Evolutionary conservation across 2,888 invertebrate species (phyloP).

Genomic region (Xestia ashworthii): DNA sequence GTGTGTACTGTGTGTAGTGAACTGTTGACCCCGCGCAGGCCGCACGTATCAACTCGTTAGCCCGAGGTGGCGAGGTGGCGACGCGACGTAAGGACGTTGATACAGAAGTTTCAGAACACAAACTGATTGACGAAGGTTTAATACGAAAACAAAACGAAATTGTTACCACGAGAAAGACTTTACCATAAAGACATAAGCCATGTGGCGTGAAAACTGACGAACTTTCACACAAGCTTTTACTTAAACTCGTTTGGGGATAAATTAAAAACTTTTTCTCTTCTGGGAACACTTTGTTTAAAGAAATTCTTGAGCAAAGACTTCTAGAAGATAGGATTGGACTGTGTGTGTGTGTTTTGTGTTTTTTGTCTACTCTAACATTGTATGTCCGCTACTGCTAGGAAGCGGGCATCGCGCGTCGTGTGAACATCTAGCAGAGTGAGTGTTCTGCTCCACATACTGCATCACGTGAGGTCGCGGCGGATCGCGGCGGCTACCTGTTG

Average conservation of each 20-base stretch:
- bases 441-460: background rate
- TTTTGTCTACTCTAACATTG: background rate
- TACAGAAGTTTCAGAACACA: background rate
- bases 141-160: background rate
- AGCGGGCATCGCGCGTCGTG: no score
- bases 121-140: slow-evolving; percentile 13
- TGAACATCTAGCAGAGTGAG: background rate
- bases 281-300: background rate
- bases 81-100: background rate
- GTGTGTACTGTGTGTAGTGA: background rate
- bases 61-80: background rate
- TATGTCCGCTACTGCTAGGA: background rate
- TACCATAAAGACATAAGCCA: background rate
- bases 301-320: background rate
- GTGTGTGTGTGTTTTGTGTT: no score
- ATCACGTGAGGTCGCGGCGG: background rate
- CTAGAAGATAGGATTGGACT: background rate
- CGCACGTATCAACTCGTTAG: background rate
- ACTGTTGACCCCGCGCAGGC: background rate
- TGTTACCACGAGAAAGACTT: background rate
- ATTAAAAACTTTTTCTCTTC: background rate
- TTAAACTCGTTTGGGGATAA: background rate
- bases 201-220: background rate
- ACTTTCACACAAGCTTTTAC: background rate
- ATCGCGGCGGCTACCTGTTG: background rate